Percentiles rank a stretch among this genome's conserved stretches.
Conservation (phyloP, 2,888 invertebrate genomes). For the Cosmopolites sordidus region DNA sequence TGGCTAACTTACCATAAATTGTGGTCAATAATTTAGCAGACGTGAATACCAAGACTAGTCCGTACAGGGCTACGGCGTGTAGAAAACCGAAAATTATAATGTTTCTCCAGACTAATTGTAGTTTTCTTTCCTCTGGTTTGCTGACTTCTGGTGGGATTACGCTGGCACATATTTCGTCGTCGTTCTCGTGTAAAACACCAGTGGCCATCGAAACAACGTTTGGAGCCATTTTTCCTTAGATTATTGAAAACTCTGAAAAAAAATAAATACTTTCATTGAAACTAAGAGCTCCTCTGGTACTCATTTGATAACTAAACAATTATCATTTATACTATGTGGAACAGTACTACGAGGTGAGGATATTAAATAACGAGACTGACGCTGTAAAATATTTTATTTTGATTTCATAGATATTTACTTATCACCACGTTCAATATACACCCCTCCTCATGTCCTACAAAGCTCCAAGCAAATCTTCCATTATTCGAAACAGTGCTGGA, state of each 20-base stretch:
- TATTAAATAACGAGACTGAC: no score
- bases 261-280: no score
- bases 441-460: no score
- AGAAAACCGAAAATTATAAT: constrained; percentile 73
- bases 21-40: constrained; percentile 71
- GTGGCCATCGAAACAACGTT: constrained; percentile 44
- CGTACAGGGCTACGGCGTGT: constrained; percentile 72
- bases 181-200: constrained; percentile 63
- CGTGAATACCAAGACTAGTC: constrained; percentile 66
- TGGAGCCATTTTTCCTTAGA: constrained; percentile 45
- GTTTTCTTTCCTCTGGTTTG: constrained; percentile 53
- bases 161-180: constrained; percentile 53
- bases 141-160: constrained; percentile 31
- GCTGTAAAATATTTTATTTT: no score
- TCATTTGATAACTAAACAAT: no score
- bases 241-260: not conserved
- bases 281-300: no score
- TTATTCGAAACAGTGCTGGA: no score
- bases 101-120: constrained; percentile 76
- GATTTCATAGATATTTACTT: no score
- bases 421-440: no score
- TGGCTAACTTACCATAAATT: constrained; percentile 70
- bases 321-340: no score
- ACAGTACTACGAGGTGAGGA: no score
- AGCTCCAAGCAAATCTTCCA: no score